These are phyloP conservation scores for Rhyacichthys aspro DNA, from an alignment of 2,797 vertebrate species.

Conservation along the genomic window DNA sequence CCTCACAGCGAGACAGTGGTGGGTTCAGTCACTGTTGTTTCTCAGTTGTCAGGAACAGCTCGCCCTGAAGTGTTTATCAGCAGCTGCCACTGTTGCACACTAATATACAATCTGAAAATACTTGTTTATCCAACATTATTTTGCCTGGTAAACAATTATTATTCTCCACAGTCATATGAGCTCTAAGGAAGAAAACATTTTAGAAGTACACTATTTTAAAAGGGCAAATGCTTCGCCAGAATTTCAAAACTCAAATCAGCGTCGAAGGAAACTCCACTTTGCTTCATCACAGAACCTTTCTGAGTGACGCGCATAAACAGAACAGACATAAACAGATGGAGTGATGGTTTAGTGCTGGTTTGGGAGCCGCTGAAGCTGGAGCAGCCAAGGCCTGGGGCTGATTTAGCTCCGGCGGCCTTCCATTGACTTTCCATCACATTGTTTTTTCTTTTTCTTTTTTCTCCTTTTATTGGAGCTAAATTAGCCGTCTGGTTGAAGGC, in stretches of 20 bases:
- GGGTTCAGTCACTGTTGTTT: too few relatives aligned
- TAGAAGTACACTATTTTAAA: too few relatives aligned
- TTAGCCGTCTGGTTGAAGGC: conserved; percentile 23
- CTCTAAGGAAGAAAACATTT: too few relatives aligned
- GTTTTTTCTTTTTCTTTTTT: conserved; percentile 13
- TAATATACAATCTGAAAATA: too few relatives aligned
- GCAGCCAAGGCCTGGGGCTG: conserved; percentile 33
- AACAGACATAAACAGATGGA: conserved; percentile 13
- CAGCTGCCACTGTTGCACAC: too few relatives aligned
- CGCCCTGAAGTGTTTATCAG: too few relatives aligned
- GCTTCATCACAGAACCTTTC: background rate
- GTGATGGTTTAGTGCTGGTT: conserved; percentile 1
- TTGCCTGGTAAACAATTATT: too few relatives aligned
- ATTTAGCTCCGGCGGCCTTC: conserved; percentile 50
- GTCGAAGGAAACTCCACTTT: background rate
- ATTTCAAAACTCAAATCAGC: conserved; percentile 11
- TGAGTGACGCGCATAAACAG: conserved; percentile 8
- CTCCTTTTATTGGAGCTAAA: conserved; percentile 27
- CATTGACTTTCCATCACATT: conserved; percentile 50
- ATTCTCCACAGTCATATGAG: too few relatives aligned
- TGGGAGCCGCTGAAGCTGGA: conserved; percentile 20
- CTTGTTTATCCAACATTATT: too few relatives aligned
- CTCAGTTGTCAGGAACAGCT: too few relatives aligned
- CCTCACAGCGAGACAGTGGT: too few relatives aligned
- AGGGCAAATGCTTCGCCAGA: too few relatives aligned